phyloP scores from a whole-genome alignment of 2,888 invertebrate species.

The Embidobia sp. region DNA sequence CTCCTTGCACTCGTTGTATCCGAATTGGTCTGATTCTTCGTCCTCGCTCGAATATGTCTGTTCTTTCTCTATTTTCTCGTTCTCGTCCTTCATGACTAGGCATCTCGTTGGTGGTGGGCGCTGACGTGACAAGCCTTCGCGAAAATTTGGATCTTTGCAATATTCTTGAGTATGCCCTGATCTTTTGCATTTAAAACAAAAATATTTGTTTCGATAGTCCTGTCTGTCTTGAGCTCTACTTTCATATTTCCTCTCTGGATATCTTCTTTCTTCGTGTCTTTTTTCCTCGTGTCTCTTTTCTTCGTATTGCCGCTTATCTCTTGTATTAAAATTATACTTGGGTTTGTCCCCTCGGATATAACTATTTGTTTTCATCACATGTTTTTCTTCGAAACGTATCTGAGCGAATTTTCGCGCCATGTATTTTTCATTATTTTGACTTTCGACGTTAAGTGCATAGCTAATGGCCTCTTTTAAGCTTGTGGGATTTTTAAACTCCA shows the following conservation, averaged over 20 bases:
- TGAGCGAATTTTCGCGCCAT: background rate
- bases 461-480: conserved; percentile 7
- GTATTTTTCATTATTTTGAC: background rate
- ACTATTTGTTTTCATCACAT: no score
- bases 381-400: background rate
- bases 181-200: background rate
- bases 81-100: no score
- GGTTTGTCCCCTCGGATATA: no score
- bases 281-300: no score
- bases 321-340: no score
- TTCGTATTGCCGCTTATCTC: no score
- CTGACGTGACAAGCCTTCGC: background rate
- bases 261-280: no score
- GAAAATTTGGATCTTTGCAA: conserved; percentile 8
- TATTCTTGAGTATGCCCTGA: conserved; percentile 3
- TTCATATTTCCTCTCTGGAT: background rate
- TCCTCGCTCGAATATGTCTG: background rate
- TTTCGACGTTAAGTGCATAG: background rate
- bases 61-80: background rate
- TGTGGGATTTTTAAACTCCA: conserved; percentile 5
- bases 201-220: background rate
- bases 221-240: background rate
- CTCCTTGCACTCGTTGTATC: background rate
- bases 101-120: conserved; percentile 6
- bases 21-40: background rate